Conservation (phyloP, 2,113 vertebrate species). For the Microcebus lehilahytsara region DNA sequence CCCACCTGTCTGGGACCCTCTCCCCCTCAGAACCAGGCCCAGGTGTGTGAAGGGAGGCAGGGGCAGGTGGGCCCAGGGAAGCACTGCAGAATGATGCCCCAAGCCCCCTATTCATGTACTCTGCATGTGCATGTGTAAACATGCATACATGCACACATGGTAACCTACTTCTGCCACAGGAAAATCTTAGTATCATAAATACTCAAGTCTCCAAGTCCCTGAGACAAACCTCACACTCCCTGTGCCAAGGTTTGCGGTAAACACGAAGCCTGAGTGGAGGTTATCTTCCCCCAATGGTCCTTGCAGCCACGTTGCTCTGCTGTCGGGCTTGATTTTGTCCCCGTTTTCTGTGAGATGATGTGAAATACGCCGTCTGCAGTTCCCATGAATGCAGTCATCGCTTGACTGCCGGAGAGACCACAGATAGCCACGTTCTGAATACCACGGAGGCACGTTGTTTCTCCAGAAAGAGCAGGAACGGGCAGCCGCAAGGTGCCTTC, state of each 20-base stretch:
- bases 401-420: background rate
- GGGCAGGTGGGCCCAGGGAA: background rate
- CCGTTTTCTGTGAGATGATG: background rate
- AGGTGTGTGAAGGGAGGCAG: background rate
- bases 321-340: background rate
- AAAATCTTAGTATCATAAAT: background rate
- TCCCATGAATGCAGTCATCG: background rate
- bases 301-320: background rate
- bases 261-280: background rate
- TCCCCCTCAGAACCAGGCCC: background rate
- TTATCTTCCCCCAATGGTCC: no score
- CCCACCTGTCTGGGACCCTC: background rate
- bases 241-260: background rate
- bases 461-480: background rate
- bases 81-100: accelerated
- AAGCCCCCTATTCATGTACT: background rate
- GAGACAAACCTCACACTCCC: background rate
- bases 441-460: accelerated
- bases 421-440: accelerated
- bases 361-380: background rate
- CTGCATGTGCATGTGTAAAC: no score
- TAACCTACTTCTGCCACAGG: background rate
- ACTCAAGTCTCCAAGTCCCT: background rate
- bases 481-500: no score
- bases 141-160: background rate